Base-by-base conservation (phyloP, 2,113 vertebrate genomes). In the Campylomormyrus tamandua region DNA sequence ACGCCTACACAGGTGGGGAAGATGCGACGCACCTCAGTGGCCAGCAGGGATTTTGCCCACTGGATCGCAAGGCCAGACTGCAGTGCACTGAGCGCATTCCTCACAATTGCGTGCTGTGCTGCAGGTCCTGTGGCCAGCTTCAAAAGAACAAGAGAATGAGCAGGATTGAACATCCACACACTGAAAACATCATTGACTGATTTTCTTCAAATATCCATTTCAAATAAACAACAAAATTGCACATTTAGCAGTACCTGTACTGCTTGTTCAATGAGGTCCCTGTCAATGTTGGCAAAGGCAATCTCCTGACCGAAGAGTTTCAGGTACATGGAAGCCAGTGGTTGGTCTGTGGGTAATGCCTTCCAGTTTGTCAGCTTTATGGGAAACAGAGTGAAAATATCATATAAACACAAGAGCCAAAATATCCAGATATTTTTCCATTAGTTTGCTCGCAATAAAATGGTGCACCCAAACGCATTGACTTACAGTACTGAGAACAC, bases 281-380 rank as follows among this genome's bases (percentile, higher is more conserved):
- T 97, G 88, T 96, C 94, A 91, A 97, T 90, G 88, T 91, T 94
- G 62, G 91, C 24, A 5, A 96, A 97, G 70, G 91, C 92, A 35
- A 97, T 17, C 93, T 97, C 97, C 91, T 97, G 97, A 90, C 96
- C 97, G 21, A 96, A 91, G 13, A 96, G 0, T 93, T 96, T 97
- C 9, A 96, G 0, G 49, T 96, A 95, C 70, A 92, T n/a, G 2
- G 96, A 96, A 50, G 93, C 92, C 92, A 97, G 62, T 7, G 95
- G 92, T 7, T 93, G 90, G 89, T 92, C 94, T 66, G 89, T 49
- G 50, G 95, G 94, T 87, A 96, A 9, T 85, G 94, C 90, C 89
- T 92, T 97, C 95, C 95, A 97, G 13, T 96, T 91, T 85, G 94
- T 90, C 10, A 97, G 90, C 97, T 97, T 90, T 88, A 50, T 50